Base-by-base conservation (phyloP, 2,888 invertebrate species). In the Unio delphinus region DNA sequence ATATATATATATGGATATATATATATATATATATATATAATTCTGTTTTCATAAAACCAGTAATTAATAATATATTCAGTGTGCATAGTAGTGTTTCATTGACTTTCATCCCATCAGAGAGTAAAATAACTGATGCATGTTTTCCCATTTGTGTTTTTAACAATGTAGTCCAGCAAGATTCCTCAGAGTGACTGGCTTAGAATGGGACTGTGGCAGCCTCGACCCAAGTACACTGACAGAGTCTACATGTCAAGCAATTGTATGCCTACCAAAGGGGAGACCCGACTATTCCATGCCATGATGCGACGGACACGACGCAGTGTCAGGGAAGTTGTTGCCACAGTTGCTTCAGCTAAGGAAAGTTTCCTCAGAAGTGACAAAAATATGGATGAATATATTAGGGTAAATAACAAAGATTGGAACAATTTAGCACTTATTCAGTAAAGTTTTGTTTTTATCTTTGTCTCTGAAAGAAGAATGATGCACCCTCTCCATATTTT, bases 171-270 rank as follows among this genome's bases (percentile, higher is more conserved):
- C 26, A 80, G 74, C 68, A 84, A 85, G 72, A 83, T 89, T 7
- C 87, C 88, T 7, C 81, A 88, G 66, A 68, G 80, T 45, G 87
- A 89, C 70, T 89, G 88, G 89, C 75, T 80, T 20, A 70, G 85
- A 55, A 80, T 88, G 60, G 89, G 89, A 23, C 75, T 89, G 30
- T 84, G 80, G 79, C 80, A 85, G 67, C 85, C 88, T 8, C 75
- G 82, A 11, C 89, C 89, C 5, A 81, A 80, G 60, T 89, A 89
- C 80, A 75, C 81, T 7, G 87, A 88, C 69, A 70, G 86, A 18
- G 79, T 87, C 62, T 89, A 89, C 78, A 81, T 81, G 72, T 88
- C 88, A 3, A 76, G 78, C 26, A 83, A 80, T 64, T 87, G 88
- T 74, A 69, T 81, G 69, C 89, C 89, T 3, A 81, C 85, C 18